Base-by-base conservation (phyloP, 2,888 invertebrate species). In the Diaperis boleti region DNA sequence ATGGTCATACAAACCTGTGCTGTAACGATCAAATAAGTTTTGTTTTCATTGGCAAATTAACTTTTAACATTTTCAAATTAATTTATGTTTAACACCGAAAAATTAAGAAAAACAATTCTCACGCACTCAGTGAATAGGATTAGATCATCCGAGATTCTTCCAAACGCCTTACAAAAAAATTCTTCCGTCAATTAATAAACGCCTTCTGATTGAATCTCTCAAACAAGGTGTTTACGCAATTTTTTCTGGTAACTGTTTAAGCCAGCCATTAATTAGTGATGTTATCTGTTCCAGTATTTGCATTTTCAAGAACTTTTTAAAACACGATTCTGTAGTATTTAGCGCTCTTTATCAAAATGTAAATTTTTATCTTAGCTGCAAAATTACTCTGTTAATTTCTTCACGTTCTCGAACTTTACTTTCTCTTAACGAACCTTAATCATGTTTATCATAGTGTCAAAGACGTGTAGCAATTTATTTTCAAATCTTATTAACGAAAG, bases 301-400 rank as follows among this genome's bases (percentile, higher is more conserved):
- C 71, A 71, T 71, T 63, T 68, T 66, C 62, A 65, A 62, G 52
- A 66, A 66, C 63, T 65, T 59, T 62, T 63, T 64, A 65, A 39
- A 67, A 68, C 68, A 69, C 62, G 66, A 59, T 64, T 65, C 64
- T 57, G 56, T 55, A 60, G 65, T 63, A 67, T 69, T 70, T 67
- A 69, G 59, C 61, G 67, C 65, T 64, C 67, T 68, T 67, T 69
- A 68, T 68, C 68, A 66, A 62, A 63, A 69, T 69, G 71, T 62
- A 68, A 68, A 69, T 71, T 71, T 68, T 68, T 67, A 71, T 68
- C 69, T 70, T 67, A 11, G 62, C 64, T 60, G 60, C 59, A 55
- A 65, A 71, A 67, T 68, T 68, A 69, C 67, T 67, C 50, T 56
- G 45, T 39, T 60, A 71, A 68, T 67, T 56, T 56, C 56, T 39